Evolutionary conservation across 2,888 invertebrate genomes (phyloP), one percentile per base, ranked within the genome.

Genomic region (Rhagonycha lutea): DNA sequence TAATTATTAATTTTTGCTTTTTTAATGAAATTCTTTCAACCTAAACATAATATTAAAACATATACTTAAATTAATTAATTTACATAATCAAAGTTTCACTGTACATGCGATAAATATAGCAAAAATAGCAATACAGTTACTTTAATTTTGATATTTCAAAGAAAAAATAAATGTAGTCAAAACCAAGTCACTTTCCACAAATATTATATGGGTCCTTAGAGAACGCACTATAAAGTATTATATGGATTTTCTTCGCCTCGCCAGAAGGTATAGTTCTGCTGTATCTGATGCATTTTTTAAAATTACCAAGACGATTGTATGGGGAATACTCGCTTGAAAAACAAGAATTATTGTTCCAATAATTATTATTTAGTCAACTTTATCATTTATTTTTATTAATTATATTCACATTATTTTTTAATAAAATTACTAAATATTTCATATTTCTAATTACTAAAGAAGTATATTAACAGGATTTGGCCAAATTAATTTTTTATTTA

Each of bases 141-240:
- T 18, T 32, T 32, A 32, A 12, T 69, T 11, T 69, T 61, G 10
- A 14, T 23, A 61, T 61, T 60, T 9, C 18, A 61, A n/a, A 69
- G 14, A 14, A 26, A 18, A 61, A 29, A 62, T 70, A 62, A 70
- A 70, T 70, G 18, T 70, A 11, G 11, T 26, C 14, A 62, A 70
- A 70, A 70, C n/a, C n/a, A 70, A 70, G 28, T 70, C 70, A 26
- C 28, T 24, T n/a, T 70, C 61, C 14, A 14, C 28, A 70, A 61
- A 70, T 70, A 70, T 60, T 61, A 70, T 70, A 65, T n/a, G 18
- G 23, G 14, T 24, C 60, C 61, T 24, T 18, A 4, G 24, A 14
- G 28, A 70, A 61, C 9, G 70, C 47, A 29, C 28, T 62, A 18
- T 29, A 70, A 70, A 70, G 18, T 70, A 69, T 69, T 69, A 70